A percentile compares a stretch with the other conserved stretches of the same genome.
phyloP scores from a whole-genome alignment of 2,888 invertebrate species.

The Eudemis profundana region DNA sequence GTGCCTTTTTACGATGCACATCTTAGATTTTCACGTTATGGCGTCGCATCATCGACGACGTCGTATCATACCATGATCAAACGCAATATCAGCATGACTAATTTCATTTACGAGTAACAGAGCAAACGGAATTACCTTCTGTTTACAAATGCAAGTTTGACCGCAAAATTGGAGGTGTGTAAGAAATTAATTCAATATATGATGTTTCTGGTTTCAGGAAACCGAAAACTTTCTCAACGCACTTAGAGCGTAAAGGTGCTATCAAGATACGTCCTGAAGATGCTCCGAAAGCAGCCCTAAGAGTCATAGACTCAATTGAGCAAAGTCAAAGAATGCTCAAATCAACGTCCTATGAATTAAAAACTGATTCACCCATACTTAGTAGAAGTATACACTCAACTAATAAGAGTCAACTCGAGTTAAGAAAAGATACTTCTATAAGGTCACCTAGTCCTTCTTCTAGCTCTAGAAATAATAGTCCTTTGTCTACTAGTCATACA shows the following conservation, averaged over 20 bases:
- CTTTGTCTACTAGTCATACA: conserved; percentile 81
- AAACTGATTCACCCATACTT: conserved; percentile 76
- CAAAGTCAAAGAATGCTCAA: conserved; percentile 82
- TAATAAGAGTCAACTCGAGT: conserved; percentile 75
- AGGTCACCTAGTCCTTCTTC: conserved; percentile 79
- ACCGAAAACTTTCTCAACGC: conserved; percentile 53
- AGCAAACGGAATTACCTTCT: too few relatives aligned
- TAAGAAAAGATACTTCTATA: conserved; percentile 74
- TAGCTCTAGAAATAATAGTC: conserved; percentile 80
- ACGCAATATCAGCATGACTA: too few relatives aligned
- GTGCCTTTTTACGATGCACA: too few relatives aligned
- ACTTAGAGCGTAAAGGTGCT: conserved; percentile 81
- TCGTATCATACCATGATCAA: too few relatives aligned
- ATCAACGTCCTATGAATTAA: conserved; percentile 79
- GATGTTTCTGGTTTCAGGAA: conserved; percentile 25
- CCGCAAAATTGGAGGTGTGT: too few relatives aligned
- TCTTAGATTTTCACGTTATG: too few relatives aligned
- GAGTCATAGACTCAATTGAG: conserved; percentile 81
- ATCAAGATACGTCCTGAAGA: conserved; percentile 80
- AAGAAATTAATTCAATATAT: not conserved
- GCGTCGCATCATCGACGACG: too few relatives aligned
- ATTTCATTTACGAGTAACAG: too few relatives aligned
- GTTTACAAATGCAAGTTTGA: too few relatives aligned
- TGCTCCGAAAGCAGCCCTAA: conserved; percentile 76
- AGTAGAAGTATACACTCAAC: conserved; percentile 67